A percentile compares a stretch with the other conserved stretches of the same genome.
Conservation (phyloP, 2,888 invertebrate genomes). For the Drosophila monieri region DNA sequence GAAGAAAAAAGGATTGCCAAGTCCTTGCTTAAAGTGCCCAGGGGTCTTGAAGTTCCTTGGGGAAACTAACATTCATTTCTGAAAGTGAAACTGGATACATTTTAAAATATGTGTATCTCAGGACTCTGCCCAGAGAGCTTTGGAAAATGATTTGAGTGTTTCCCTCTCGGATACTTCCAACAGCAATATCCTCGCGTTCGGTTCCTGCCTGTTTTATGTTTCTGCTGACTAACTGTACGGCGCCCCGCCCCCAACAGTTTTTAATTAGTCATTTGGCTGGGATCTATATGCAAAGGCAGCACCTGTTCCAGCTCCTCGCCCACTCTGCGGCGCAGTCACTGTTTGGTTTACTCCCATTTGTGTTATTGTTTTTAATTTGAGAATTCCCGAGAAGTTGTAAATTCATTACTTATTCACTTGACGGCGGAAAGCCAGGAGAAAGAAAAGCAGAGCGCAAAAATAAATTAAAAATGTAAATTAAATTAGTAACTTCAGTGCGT, state of each 20-base stretch:
- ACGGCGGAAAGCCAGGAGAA: constrained; percentile 55
- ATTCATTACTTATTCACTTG: constrained; percentile 82
- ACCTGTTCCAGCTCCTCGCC: constrained; percentile 57
- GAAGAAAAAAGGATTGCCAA: constrained; percentile 13
- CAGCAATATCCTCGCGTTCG: neutral
- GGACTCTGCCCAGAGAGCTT: neutral
- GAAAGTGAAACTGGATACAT: neutral
- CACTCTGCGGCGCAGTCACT: constrained; percentile 15
- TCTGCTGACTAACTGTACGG: constrained; percentile 67
- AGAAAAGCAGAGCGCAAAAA: constrained; percentile 55
- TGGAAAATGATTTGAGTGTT: neutral
- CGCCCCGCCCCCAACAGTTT: constrained; percentile 74
- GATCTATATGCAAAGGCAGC: constrained; percentile 57
- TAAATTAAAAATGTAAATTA: constrained; percentile 82
- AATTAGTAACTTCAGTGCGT: constrained; percentile 80
- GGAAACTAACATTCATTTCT: neutral
- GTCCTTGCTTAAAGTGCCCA: constrained; percentile 26
- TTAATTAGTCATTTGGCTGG: constrained; percentile 74
- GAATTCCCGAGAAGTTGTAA: constrained; percentile 80
- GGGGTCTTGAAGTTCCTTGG: constrained; percentile 14
- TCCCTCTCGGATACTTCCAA: neutral
- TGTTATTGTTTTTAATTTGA: constrained; percentile 81
- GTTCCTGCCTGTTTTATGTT: constrained; percentile 41
- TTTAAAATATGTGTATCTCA: neutral
- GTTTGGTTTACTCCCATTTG: constrained; percentile 54